Evolutionary conservation across 2,797 vertebrate species (phyloP), one percentile per base, ranked within the genome.

Genomic region (Clarias platycephalus): DNA sequence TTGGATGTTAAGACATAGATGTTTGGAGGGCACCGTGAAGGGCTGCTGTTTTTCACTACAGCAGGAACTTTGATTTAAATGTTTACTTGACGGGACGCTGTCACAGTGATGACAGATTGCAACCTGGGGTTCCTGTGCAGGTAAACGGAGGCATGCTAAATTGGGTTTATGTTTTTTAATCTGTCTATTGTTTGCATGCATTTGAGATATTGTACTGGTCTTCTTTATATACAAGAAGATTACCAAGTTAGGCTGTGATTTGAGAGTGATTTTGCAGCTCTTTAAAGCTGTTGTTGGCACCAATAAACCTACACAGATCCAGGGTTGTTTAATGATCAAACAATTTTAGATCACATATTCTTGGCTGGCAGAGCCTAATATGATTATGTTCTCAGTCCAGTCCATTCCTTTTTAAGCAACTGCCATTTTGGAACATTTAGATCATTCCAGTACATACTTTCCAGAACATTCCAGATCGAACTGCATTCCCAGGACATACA

Each of bases 11-110:
- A 77, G 75, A 77, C 55, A 57, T 53, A 15, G 72, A 20, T 55
- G 37, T 77, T 77, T 37, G 16, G 31, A 20, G 55, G 75, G 44
- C 60, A 72, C 49, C 63, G 67, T 28, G 44, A 67, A 53, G 75
- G 28, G 55, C 80, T 66, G 28, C 62, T 82, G 72, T 40, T 49
- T 24, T 24, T 76, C 70, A 77, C 74, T 82, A 60, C 37, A 53
- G 72, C 72, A 55, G 15, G 26, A 28, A 55, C 49, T 20, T 57
- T 8, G 49, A 83, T 67, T 83, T 53, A 40, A 83, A 16, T 26
- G 40, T 62, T 83, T 74, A 13, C 24, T 66, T 64, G 40, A 83
- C 12, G 44, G 28, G 62, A 67, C 24, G 44, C 71, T 66, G 20
- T 28, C 71, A 66, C 10, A 71, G 55, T 53, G 37, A 16, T n/a